Evolutionary conservation across 2,888 invertebrate species (phyloP), one percentile per base, ranked within the genome.

Genomic region (Atethmia centrago): DNA sequence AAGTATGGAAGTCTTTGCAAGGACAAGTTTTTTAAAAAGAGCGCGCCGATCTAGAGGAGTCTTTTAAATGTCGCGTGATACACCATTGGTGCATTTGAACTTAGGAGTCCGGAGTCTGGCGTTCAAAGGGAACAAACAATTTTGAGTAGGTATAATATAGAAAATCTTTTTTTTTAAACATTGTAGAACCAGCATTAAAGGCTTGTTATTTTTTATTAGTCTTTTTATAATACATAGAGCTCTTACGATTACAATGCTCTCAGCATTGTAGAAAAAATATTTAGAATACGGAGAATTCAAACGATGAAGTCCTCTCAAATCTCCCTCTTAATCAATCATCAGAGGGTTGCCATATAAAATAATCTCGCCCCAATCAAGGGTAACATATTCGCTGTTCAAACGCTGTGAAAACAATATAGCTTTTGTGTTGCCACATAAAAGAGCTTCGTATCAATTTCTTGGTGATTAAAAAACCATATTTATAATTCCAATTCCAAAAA

Each of bases 371-470:
- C 90, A 92, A 93, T 93, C 91, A 93, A 89, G 90, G 83, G 86
- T 88, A 90, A 90, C 90, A 91, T 90, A 90, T 90, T 92, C 90
- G 87, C 85, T 83, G 86, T 88, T 88, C 90, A 90, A 92, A 90
- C 89, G 87, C 82, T 87, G 85, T 77, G 90, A 91, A 94, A 94
- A 95, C 94, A 95, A 93, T 92, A 92, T 90, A 85, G 86, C 91
- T 85, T 92, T 94, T 94, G 93, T 94, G 86, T 84, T 85, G 79
- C 76, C 79, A 79, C 82, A 94, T 93, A 94, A 94, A 92, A 92
- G 91, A 90, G 89, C 82, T 89, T 87, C 92, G 89, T 94, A 94
- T 95, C 94, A 93, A 93, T 94, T 93, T 92, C 93, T 90, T 90
- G 87, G 82, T 83, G 82, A 88, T 84, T 87, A 86, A 86, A 89